phyloP scores from a whole-genome alignment of 1,140 invertebrate species.

The Drusus annulatus region DNA sequence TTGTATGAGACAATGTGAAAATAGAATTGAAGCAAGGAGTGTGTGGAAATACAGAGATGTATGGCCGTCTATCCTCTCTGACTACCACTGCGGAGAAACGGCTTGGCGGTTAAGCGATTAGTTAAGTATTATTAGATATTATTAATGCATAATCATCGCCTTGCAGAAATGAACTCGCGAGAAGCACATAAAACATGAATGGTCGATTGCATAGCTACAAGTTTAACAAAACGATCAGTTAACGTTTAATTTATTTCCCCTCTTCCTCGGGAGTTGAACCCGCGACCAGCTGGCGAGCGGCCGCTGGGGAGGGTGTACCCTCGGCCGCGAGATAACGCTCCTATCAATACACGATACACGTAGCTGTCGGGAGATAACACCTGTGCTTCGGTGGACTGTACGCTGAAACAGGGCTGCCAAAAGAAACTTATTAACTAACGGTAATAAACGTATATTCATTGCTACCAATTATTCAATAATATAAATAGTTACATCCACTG shows the following conservation, averaged over 20 bases:
- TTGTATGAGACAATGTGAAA: too few relatives aligned
- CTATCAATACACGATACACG: conserved; percentile 13
- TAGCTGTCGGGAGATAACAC: neutral
- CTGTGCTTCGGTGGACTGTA: conserved; percentile 18
- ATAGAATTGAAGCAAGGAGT: too few relatives aligned
- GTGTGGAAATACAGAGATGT: too few relatives aligned
- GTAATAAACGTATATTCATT: too few relatives aligned
- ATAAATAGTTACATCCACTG: too few relatives aligned
- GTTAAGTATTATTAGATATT: too few relatives aligned
- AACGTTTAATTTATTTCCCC: conserved; percentile 9
- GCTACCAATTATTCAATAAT: too few relatives aligned
- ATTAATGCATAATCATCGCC: neutral
- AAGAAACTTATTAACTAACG: neutral
- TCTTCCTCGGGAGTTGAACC: neutral
- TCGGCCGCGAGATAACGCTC: neutral
- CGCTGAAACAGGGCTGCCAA: neutral
- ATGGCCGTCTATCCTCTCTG: too few relatives aligned
- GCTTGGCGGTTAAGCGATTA: too few relatives aligned
- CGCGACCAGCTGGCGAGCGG: conserved; percentile 4
- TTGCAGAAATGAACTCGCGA: neutral
- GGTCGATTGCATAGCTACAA: neutral
- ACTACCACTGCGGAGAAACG: too few relatives aligned
- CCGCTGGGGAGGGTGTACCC: conserved; percentile 3
- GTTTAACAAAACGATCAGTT: neutral
- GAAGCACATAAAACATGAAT: neutral